phyloP scores from a whole-genome alignment of 2,797 vertebrate species.

The Micromesistius poutassou region DNA sequence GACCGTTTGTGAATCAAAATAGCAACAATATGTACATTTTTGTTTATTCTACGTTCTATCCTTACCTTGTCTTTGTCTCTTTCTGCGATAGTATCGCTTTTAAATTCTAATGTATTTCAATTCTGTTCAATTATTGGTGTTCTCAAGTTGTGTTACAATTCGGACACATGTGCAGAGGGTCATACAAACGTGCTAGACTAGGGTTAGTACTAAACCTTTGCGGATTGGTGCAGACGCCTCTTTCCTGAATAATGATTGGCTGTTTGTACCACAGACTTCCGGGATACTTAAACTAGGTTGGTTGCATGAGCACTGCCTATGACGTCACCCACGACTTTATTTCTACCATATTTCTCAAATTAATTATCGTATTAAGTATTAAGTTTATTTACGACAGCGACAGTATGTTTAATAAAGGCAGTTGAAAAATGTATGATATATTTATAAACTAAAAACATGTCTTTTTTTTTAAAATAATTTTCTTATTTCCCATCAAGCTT shows the following conservation, averaged over 20 bases:
- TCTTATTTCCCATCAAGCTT: no score
- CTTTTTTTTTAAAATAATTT: no score
- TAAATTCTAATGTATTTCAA: background rate
- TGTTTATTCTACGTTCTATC: background rate
- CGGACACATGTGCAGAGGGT: slow-evolving; percentile 59
- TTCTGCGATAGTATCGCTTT: background rate
- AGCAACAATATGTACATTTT: background rate
- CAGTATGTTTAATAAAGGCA: background rate
- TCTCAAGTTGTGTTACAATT: background rate
- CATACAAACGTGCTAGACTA: slow-evolving; percentile 26
- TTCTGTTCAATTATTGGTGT: background rate
- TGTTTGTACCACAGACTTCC: accelerated
- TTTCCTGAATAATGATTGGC: slow-evolving; percentile 38
- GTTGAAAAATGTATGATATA: background rate
- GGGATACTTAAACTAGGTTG: slow-evolving; percentile 36
- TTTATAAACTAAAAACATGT: background rate
- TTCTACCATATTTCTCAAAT: background rate
- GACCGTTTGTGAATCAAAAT: background rate
- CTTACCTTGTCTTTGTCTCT: background rate
- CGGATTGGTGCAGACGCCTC: slow-evolving; percentile 36
- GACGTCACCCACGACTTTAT: background rate
- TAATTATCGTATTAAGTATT: background rate
- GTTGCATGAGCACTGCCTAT: slow-evolving; percentile 37
- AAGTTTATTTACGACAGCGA: background rate
- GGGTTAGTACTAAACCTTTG: background rate